These are phyloP conservation scores for Drosophila obscura DNA, from an alignment of 1,140 invertebrate species.

Conservation along the genomic window DNA sequence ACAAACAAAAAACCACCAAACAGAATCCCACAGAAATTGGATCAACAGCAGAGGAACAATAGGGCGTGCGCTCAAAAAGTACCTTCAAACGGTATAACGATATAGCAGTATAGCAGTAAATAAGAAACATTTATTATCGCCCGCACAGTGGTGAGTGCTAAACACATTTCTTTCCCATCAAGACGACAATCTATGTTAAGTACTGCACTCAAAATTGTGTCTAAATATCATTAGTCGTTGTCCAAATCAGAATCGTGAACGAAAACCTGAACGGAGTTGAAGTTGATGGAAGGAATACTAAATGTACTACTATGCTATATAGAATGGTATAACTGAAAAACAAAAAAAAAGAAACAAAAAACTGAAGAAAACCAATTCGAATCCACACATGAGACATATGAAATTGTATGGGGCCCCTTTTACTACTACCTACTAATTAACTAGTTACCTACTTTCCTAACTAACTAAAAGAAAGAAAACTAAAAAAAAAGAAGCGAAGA, in stretches of 20 bases:
- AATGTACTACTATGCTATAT: constrained; percentile 29
- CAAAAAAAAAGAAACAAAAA: constrained; percentile 27
- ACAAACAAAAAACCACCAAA: constrained; percentile 17
- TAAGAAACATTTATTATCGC: constrained; percentile 9
- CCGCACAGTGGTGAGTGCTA: constrained; percentile 1
- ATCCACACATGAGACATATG: constrained; percentile 75
- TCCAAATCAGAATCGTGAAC: constrained; percentile 24
- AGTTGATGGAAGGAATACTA: constrained; percentile 22
- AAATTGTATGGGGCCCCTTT: constrained; percentile 69
- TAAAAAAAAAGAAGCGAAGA: not conserved
- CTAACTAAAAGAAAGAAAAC: constrained; percentile 3
- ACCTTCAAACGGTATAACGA: constrained; percentile 44
- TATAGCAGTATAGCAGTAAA: constrained; percentile 14
- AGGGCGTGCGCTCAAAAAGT: constrained; percentile 68
- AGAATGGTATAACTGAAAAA: constrained; percentile 10
- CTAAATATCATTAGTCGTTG: constrained; percentile 15
- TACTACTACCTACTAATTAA: constrained; percentile 44
- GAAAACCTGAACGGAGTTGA: not conserved
- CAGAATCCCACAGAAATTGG: constrained; percentile 29
- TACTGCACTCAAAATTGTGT: constrained; percentile 28
- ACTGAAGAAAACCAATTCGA: constrained; percentile 66
- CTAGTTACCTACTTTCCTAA: constrained; percentile 44
- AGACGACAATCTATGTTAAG: constrained; percentile 69
- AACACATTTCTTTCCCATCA: constrained; percentile 30
- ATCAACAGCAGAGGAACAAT: constrained; percentile 13